phyloP scores from a whole-genome alignment of 30 jellyfish, hydroid and myxozoan genomes.

The Morbakka virulenta region DNA sequence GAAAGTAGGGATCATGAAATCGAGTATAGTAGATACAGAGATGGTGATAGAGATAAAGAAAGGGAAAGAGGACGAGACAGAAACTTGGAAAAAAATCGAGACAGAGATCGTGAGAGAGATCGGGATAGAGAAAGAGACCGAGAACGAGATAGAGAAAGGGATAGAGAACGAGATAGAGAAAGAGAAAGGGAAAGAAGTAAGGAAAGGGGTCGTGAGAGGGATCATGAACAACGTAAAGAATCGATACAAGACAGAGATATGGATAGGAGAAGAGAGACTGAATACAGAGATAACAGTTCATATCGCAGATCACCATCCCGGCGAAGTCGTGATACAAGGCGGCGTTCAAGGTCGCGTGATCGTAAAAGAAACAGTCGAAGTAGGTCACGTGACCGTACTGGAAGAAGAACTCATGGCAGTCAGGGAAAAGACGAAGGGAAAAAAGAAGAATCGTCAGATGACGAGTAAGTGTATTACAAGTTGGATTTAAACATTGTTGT shows the following conservation, averaged over 20 bases:
- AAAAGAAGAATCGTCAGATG: constrained; percentile 79
- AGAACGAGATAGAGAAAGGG: too few relatives aligned
- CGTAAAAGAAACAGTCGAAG: neutral
- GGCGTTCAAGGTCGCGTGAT: neutral
- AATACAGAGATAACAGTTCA: too few relatives aligned
- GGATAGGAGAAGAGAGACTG: neutral
- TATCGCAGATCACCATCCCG: too few relatives aligned
- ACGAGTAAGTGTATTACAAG: constrained; percentile 55
- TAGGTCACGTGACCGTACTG: neutral
- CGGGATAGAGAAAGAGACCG: too few relatives aligned
- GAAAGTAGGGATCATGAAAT: too few relatives aligned
- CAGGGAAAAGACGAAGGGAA: constrained; percentile 48
- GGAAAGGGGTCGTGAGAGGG: neutral
- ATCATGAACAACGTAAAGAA: neutral
- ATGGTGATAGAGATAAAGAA: neutral
- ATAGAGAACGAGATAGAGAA: too few relatives aligned
- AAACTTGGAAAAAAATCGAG: neutral
- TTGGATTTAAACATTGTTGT: neutral
- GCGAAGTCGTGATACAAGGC: too few relatives aligned
- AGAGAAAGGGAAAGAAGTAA: neutral
- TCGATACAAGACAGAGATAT: neutral
- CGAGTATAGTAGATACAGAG: neutral
- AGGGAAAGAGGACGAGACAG: constrained; percentile 6
- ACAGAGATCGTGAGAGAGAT: too few relatives aligned
- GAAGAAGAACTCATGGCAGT: neutral